Percentiles rank a stretch among this genome's conserved stretches.
Evolutionary conservation across 1,140 invertebrate species (phyloP).

Genomic region (Nixonia krombeini): DNA sequence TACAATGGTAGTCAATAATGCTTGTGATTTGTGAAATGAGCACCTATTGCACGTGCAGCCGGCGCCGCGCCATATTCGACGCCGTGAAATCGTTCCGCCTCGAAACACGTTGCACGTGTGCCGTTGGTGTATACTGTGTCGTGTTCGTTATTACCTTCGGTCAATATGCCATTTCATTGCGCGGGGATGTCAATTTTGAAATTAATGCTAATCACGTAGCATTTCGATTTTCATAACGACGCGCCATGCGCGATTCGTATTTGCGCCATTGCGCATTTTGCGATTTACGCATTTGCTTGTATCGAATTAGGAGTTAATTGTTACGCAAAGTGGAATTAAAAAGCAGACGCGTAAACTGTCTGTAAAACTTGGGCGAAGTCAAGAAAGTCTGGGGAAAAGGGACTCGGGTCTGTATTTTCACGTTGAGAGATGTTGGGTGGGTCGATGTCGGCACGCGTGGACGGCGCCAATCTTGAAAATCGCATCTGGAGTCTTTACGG

Average conservation of each 20-base stretch:
- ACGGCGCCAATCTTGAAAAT: slow-evolving; percentile 55
- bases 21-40: slow-evolving; percentile 71
- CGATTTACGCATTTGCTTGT: no score
- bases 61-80: slow-evolving; percentile 61
- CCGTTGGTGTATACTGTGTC: slow-evolving; percentile 49
- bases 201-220: slow-evolving; percentile 37
- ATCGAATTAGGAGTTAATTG: no score
- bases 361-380: no score
- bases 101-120: slow-evolving; percentile 65
- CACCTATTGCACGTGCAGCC: slow-evolving; percentile 65
- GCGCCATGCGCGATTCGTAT: no score
- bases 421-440: slow-evolving; percentile 8
- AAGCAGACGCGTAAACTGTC: no score
- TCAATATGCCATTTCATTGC: slow-evolving; percentile 42
- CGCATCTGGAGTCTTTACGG: slow-evolving; percentile 41
- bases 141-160: slow-evolving; percentile 59
- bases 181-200: slow-evolving; percentile 32
- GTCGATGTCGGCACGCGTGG: slow-evolving; percentile 29
- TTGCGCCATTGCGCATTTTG: no score
- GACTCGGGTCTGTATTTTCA: slow-evolving; percentile 12
- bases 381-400: no score
- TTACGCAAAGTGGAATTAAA: no score
- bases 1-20: slow-evolving; percentile 70
- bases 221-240: no score
- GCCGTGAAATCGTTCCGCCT: slow-evolving; percentile 64